Evolutionary conservation across 2,113 vertebrate species (phyloP).

Genomic region (Syngnathus typhle): DNA sequence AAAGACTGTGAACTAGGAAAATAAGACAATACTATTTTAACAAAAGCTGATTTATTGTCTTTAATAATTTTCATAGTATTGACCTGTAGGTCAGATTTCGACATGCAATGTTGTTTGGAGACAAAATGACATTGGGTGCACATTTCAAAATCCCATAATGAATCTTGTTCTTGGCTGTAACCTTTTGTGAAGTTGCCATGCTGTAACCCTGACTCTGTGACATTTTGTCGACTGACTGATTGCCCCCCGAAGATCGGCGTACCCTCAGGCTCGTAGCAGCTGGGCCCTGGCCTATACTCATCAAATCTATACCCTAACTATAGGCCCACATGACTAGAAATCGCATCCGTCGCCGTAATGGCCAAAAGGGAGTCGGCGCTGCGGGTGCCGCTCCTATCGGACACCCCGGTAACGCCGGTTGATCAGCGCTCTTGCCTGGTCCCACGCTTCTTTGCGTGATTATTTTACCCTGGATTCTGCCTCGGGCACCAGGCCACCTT

Average conservation of each 20-base stretch:
- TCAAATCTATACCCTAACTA: constrained; percentile 59
- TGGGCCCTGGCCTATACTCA: constrained; percentile 51
- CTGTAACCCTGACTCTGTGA: constrained; percentile 56
- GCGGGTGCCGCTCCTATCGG: constrained; percentile 54
- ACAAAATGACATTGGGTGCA: constrained; percentile 15
- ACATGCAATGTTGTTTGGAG: constrained; percentile 14
- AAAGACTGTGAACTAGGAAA: background rate
- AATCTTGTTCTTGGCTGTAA: constrained; percentile 48
- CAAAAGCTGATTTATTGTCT: background rate
- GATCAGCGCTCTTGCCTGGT: constrained; percentile 50
- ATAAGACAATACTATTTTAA: background rate
- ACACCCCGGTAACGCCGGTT: constrained; percentile 47
- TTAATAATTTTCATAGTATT: constrained; percentile 1
- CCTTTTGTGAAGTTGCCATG: constrained; percentile 62
- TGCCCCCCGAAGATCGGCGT: constrained; percentile 54
- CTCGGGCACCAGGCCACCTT: constrained; percentile 97
- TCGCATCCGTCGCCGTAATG: constrained; percentile 44
- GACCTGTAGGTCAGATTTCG: background rate
- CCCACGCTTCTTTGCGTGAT: constrained; percentile 93
- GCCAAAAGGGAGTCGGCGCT: constrained; percentile 26
- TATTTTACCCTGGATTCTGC: constrained; percentile 96
- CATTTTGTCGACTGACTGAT: constrained; percentile 70
- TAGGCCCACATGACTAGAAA: constrained; percentile 51
- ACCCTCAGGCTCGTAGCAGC: constrained; percentile 63
- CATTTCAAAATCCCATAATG: constrained; percentile 18